These are phyloP conservation scores for Diprion similis DNA, from an alignment of 1,140 invertebrate genomes.

Conservation along the genomic window DNA sequence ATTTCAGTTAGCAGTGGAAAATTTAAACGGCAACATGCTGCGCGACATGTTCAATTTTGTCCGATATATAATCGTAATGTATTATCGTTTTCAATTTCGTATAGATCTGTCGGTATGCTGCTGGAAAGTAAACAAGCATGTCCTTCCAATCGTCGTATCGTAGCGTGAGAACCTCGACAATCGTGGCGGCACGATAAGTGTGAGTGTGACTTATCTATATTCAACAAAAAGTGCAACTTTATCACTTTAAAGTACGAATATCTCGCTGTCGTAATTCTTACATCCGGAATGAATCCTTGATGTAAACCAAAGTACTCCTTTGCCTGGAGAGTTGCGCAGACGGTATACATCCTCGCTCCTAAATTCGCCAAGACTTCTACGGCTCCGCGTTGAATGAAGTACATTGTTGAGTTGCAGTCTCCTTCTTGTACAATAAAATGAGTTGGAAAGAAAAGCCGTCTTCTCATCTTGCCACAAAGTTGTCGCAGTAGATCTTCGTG, in stretches of 20 bases:
- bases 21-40: background rate
- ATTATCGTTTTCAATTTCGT: slow-evolving; percentile 8
- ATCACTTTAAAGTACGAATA: background rate
- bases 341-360: background rate
- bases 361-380: slow-evolving; percentile 32
- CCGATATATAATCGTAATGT: background rate
- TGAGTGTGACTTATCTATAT: slow-evolving; percentile 26
- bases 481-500: slow-evolving; percentile 55
- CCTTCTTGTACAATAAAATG: slow-evolving; percentile 57
- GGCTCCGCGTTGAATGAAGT: slow-evolving; percentile 53
- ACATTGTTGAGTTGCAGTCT: slow-evolving; percentile 57
- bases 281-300: slow-evolving; percentile 7
- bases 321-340: background rate
- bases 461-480: slow-evolving; percentile 47
- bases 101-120: slow-evolving; percentile 29
- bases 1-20: no score
- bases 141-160: slow-evolving; percentile 26
- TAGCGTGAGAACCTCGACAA: slow-evolving; percentile 25
- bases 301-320: slow-evolving; percentile 2
- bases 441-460: slow-evolving; percentile 51
- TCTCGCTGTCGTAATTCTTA: background rate
- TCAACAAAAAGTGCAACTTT: background rate
- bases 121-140: slow-evolving; percentile 28
- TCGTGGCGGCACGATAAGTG: slow-evolving; percentile 23
- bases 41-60: background rate